Percentiles rank a stretch among this genome's conserved stretches.
Evolutionary conservation across 2,113 vertebrate species (phyloP).

Genomic region (Drymodes brunneopygia): DNA sequence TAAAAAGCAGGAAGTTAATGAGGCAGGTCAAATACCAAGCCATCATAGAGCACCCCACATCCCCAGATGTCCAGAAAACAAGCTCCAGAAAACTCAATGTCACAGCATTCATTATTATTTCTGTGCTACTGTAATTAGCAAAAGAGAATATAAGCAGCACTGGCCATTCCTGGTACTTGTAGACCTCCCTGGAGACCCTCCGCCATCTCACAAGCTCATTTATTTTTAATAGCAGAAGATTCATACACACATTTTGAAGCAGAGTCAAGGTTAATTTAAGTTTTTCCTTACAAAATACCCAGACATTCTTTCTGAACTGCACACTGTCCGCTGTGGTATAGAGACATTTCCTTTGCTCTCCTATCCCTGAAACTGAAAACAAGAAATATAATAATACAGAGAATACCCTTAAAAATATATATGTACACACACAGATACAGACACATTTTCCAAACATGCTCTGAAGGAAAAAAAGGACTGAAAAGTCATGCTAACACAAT

Average conservation of each 20-base stretch:
- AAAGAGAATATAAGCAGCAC: background rate
- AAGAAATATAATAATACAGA: background rate
- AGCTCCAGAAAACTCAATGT: background rate
- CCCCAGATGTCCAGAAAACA: background rate
- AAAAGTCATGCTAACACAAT: background rate
- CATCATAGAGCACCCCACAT: background rate
- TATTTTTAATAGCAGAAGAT: constrained; percentile 22
- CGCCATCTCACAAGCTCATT: constrained; percentile 27
- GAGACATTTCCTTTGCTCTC: background rate
- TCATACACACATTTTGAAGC: background rate
- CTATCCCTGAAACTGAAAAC: background rate
- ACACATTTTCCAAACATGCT: background rate
- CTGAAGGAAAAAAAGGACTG: background rate
- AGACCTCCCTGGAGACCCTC: constrained; percentile 1
- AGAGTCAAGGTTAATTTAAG: background rate
- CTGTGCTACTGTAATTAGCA: background rate
- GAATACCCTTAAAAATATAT: background rate
- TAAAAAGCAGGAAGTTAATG: background rate
- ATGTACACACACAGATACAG: accelerated
- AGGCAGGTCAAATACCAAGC: background rate
- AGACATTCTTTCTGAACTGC: background rate
- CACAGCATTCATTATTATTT: background rate
- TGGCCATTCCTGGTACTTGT: background rate
- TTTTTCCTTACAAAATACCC: background rate
- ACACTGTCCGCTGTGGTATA: background rate